Evolutionary conservation across 2,888 invertebrate genomes (phyloP).

Genomic region (Norana najaformis): DNA sequence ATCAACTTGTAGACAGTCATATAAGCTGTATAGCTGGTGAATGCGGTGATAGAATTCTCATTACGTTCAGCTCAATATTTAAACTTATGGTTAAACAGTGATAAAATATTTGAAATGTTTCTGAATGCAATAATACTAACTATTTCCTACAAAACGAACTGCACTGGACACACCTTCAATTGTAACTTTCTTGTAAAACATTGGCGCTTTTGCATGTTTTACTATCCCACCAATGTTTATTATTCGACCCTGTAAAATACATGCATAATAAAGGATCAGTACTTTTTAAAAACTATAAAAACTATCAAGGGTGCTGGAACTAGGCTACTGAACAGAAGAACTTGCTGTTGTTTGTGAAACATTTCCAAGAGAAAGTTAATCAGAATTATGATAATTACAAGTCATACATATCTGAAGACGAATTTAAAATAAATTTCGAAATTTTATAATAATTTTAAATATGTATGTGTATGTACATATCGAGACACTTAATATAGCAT

Average conservation of each 20-base stretch:
- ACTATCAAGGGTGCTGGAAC: neutral
- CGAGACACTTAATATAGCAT: too few relatives aligned
- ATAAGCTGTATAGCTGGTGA: too few relatives aligned
- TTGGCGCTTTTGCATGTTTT: neutral
- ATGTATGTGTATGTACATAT: too few relatives aligned
- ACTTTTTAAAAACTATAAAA: neutral
- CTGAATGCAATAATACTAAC: too few relatives aligned
- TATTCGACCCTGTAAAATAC: conserved; percentile 8
- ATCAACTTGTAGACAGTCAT: too few relatives aligned
- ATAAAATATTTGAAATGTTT: too few relatives aligned
- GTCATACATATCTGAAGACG: neutral
- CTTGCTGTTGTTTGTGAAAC: neutral
- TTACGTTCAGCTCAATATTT: too few relatives aligned
- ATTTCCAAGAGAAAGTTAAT: neutral
- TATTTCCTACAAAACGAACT: neutral
- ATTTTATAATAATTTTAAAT: neutral
- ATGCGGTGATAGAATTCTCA: too few relatives aligned
- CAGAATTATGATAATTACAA: neutral
- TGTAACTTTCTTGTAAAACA: neutral
- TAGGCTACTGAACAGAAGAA: neutral
- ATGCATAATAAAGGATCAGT: neutral
- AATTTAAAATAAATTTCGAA: neutral
- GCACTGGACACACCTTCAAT: neutral
- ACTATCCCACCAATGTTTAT: neutral
- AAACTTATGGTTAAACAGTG: too few relatives aligned